Evolutionary conservation across 2,113 vertebrate genomes (phyloP).

Genomic region (Morone saxatilis): DNA sequence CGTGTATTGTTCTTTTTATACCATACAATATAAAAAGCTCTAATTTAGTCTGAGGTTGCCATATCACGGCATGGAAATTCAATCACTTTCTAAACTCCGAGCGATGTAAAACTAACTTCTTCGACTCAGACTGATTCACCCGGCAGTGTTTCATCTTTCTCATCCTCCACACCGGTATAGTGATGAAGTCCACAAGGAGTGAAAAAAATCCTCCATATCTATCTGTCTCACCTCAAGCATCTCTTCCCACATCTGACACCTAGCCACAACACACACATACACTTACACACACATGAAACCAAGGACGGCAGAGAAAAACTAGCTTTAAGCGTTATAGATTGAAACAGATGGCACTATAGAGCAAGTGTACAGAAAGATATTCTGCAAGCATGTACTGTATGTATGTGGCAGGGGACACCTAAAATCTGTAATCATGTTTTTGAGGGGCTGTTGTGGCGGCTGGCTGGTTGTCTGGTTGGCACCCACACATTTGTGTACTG

Average conservation of each 20-base stretch:
- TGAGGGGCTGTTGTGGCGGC: constrained; percentile 68
- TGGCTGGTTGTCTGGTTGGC: constrained; percentile 74
- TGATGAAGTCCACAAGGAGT: constrained; percentile 57
- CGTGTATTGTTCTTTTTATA: not conserved
- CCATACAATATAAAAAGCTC: constrained; percentile 7
- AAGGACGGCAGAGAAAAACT: constrained; percentile 38
- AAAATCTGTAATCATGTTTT: constrained; percentile 67
- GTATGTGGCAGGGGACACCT: constrained; percentile 51
- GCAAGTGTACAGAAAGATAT: constrained; percentile 50
- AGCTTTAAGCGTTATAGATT: constrained; percentile 54
- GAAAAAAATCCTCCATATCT: constrained; percentile 48
- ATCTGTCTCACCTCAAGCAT: constrained; percentile 65
- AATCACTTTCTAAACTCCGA: constrained; percentile 33
- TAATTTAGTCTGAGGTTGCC: constrained; percentile 10
- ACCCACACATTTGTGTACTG: constrained; percentile 79
- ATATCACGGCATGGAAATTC: not conserved
- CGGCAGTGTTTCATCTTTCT: constrained; percentile 48
- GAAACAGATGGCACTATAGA: constrained; percentile 69
- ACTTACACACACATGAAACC: constrained; percentile 31
- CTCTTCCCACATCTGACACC: constrained; percentile 69
- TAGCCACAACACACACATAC: constrained; percentile 42
- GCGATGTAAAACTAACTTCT: constrained; percentile 57
- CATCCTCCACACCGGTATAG: constrained; percentile 51
- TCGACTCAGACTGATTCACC: constrained; percentile 54
- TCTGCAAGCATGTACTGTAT: constrained; percentile 49